phyloP scores from a whole-genome alignment of 23 tunicate genomes.

The Styela plicata region DNA sequence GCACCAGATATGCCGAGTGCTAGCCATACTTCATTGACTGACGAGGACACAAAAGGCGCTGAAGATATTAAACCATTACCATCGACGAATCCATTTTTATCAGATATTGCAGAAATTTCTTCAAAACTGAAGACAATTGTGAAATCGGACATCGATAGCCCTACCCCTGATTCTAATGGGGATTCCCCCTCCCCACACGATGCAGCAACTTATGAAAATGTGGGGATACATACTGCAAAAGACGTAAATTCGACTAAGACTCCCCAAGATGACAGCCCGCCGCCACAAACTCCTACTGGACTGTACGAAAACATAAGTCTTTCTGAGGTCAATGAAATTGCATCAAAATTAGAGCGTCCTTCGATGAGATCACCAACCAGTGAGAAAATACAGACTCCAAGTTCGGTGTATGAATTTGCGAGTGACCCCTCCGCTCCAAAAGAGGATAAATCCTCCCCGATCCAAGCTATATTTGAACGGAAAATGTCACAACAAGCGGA shows the following conservation, averaged over 20 bases:
- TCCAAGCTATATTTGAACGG: background rate
- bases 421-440: background rate
- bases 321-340: slow-evolving; percentile 4
- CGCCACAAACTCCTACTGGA: background rate
- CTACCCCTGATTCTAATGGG: too few species aligned
- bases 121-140: background rate
- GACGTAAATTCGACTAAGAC: background rate
- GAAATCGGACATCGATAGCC: background rate
- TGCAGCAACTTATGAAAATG: background rate
- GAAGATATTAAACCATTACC: background rate
- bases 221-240: background rate
- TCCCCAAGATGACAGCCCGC: background rate
- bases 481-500: background rate
- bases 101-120: background rate
- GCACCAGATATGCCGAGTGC: too few species aligned
- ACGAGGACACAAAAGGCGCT: background rate
- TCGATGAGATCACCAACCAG: background rate
- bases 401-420: background rate
- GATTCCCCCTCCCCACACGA: background rate
- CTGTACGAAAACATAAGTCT: slow-evolving; percentile 15
- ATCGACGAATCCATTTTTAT: background rate
- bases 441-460: background rate
- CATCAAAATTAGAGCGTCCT: background rate
- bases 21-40: background rate
- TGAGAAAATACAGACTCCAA: too few species aligned